These are phyloP conservation scores for Apocheima hispidaria DNA, from an alignment of 2,888 invertebrate genomes.

Conservation along the genomic window DNA sequence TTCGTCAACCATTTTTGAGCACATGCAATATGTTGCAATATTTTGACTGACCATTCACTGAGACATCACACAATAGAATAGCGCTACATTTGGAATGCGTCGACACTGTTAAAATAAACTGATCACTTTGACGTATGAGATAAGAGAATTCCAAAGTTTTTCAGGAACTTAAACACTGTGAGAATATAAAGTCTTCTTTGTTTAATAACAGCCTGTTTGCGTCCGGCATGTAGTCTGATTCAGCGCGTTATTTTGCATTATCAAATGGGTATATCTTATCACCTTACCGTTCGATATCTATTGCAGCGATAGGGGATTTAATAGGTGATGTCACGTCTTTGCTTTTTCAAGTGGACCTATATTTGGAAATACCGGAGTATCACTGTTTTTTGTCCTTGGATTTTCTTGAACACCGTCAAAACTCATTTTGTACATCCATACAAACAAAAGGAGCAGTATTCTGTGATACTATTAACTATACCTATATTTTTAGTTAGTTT, in stretches of 20 bases:
- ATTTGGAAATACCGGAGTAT: conserved; percentile 21
- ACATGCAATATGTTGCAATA: neutral
- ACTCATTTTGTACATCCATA: neutral
- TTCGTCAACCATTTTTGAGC: conserved; percentile 16
- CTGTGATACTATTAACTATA: no score
- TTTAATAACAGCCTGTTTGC: conserved; percentile 17
- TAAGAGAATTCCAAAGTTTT: conserved; percentile 8
- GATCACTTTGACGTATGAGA: conserved; percentile 11
- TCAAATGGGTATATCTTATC: conserved; percentile 32
- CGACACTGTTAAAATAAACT: conserved; percentile 4
- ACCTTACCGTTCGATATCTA: conserved; percentile 25
- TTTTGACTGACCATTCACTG: neutral
- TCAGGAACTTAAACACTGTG: conserved; percentile 5
- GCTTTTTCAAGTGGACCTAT: conserved; percentile 4
- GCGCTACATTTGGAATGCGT: neutral
- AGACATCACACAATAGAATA: neutral
- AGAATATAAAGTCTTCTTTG: conserved; percentile 13
- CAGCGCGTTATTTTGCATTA: conserved; percentile 19
- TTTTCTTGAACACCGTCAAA: neutral
- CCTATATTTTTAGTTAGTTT: neutral
- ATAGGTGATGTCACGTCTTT: conserved; percentile 30
- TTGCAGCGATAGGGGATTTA: conserved; percentile 27
- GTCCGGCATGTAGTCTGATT: conserved; percentile 20
- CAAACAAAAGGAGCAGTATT: no score
- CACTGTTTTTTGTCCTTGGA: neutral